phyloP scores from a whole-genome alignment of 2,888 invertebrate genomes.

The Microplitis manilae region DNA sequence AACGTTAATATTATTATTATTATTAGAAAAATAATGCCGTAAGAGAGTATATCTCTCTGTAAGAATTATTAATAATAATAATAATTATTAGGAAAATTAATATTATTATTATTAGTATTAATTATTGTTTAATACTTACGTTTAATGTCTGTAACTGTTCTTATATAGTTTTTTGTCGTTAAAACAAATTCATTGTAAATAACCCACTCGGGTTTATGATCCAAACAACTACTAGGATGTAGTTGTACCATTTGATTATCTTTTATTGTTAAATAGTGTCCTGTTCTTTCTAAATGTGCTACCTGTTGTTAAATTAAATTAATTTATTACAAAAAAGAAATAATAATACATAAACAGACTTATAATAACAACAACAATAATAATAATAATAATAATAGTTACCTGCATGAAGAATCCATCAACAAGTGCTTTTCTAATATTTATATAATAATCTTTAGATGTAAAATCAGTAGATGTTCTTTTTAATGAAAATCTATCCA shows the following conservation, averaged over 20 bases:
- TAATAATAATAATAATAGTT: conserved; percentile 49
- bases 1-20: conserved; percentile 11
- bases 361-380: conserved; percentile 14
- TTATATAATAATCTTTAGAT: conserved; percentile 98
- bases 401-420: conserved; percentile 99
- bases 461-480: conserved; percentile 98
- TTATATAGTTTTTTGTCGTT: conserved; percentile 99
- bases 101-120: neutral
- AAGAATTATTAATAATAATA: neutral
- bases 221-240: conserved; percentile 98
- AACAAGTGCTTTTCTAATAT: conserved; percentile 98
- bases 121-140: conserved; percentile 78
- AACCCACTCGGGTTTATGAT: conserved; percentile 99
- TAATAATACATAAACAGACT: neutral
- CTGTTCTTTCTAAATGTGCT: conserved; percentile 97
- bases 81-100: neutral
- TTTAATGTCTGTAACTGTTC: conserved; percentile 98
- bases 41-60: no score
- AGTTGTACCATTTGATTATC: conserved; percentile 99
- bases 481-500: conserved; percentile 96
- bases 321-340: neutral
- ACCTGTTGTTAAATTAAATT: conserved; percentile 75
- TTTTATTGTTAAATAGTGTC: conserved; percentile 98
- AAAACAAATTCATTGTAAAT: conserved; percentile 99
- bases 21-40: no score